A percentile compares a stretch with the other conserved stretches of the same genome.
phyloP scores from a whole-genome alignment of 2,113 vertebrate species.

The Passer domesticus region DNA sequence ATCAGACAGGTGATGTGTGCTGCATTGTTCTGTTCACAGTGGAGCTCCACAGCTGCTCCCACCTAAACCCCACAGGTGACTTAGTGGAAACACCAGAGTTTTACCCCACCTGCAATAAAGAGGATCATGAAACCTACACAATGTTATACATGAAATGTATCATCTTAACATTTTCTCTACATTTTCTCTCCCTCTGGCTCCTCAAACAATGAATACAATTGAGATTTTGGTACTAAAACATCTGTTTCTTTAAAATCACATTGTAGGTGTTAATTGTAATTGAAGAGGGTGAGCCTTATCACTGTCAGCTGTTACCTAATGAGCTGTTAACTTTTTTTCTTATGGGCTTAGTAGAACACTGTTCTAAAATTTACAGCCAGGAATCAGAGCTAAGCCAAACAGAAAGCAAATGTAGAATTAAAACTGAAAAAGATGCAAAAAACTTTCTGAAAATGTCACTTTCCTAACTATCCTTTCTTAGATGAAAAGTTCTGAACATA shows the following conservation, averaged over 20 bases:
- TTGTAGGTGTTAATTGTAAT: neutral
- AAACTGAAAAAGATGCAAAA: neutral
- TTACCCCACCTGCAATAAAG: neutral
- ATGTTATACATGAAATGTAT: neutral
- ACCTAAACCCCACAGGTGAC: neutral
- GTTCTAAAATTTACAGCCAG: neutral
- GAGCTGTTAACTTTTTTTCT: neutral
- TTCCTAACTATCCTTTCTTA: neutral
- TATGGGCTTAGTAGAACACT: neutral
- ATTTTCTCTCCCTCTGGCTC: neutral
- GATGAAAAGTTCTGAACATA: neutral
- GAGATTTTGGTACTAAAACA: neutral
- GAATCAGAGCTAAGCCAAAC: neutral
- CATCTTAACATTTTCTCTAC: neutral
- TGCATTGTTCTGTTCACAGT: neutral
- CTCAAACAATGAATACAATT: neutral
- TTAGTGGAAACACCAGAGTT: neutral
- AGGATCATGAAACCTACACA: neutral
- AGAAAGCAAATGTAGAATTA: neutral
- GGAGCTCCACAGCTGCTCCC: neutral
- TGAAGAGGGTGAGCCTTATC: neutral
- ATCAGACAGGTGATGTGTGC: accelerated
- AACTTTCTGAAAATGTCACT: neutral
- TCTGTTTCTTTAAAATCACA: neutral
- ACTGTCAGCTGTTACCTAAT: neutral